Evolutionary conservation across 2,797 vertebrate genomes (phyloP), one percentile per base, ranked within the genome.

Genomic region (Ctenosaura bakeri): DNA sequence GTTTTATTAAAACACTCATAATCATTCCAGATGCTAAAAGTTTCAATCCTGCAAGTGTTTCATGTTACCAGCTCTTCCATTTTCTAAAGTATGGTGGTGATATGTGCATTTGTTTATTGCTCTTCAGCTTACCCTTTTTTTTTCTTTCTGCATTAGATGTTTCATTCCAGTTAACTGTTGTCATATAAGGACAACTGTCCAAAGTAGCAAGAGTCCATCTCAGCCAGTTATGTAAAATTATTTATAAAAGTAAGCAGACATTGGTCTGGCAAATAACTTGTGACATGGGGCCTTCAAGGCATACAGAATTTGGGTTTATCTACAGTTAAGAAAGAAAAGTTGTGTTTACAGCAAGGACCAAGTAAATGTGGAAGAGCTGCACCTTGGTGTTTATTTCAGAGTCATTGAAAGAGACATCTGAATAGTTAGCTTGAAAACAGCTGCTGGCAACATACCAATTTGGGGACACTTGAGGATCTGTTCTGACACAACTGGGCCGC

Each of bases 361-460:
- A 84, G 16, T 5, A 66, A 46, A 84, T 62, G 20, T 52, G 4
- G 56, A 52, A 50, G 50, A 66, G 29, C 62, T 83, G 71, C 56
- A 77, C 69, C 29, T 52, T 64, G 1, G 32, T 54, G 62, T 64
- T 84, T 76, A 83, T 83, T 42, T 89, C 59, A 64, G 22, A 46
- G 13, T 89, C 42, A 84, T 38, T 42, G 59, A 84, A 89, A 66
- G 3, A 89, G 81, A 89, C 88, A 89, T 89, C 73, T 12, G 56
- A 64, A 84, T 89, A 56, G 74, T 12, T 84, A 42, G 73, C 66
- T 54, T 84, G 73, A 89, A 89, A 89, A 84, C 88, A 89, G 88
- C 73, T 89, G 56, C 59, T 78, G n/a, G 82, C 88, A 89, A 84
- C 32, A 35, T 26, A 84, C n/a, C 59, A 54, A 42, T 52, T 89